Percentiles rank a stretch among this genome's conserved stretches.
phyloP scores from a whole-genome alignment of 1,140 invertebrate genomes.

The Holotrichia oblita region DNA sequence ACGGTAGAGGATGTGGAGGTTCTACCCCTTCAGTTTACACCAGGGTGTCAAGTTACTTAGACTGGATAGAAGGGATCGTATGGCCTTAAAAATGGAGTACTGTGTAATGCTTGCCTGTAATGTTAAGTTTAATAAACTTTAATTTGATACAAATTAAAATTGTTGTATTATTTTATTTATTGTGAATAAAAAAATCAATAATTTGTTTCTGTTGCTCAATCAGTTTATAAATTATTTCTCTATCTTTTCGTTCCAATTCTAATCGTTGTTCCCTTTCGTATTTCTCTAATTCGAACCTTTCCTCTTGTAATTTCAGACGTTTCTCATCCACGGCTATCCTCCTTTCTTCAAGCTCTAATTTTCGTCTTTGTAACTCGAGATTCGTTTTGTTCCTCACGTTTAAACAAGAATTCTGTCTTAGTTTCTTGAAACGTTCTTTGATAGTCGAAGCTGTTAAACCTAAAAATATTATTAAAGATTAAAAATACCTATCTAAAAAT shows the following conservation, averaged over 20 bases:
- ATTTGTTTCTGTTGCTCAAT: background rate
- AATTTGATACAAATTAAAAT: background rate
- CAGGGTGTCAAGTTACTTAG: slow-evolving; percentile 68
- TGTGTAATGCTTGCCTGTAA: slow-evolving; percentile 6
- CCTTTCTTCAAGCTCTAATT: too few species aligned
- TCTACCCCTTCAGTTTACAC: slow-evolving; percentile 71
- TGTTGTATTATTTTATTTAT: background rate
- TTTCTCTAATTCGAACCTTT: background rate
- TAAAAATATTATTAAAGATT: too few species aligned
- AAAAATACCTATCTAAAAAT: too few species aligned
- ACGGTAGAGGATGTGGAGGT: slow-evolving; percentile 66
- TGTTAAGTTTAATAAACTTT: slow-evolving; percentile 32
- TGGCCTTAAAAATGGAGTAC: slow-evolving; percentile 59
- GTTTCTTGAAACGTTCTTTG: too few species aligned
- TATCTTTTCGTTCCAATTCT: too few species aligned
- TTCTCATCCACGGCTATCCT: too few species aligned
- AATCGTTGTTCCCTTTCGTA: background rate
- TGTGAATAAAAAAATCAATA: background rate
- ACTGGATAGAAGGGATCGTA: slow-evolving; percentile 72
- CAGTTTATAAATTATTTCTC: too few species aligned
- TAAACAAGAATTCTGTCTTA: too few species aligned
- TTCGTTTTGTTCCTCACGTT: too few species aligned
- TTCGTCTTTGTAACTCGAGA: too few species aligned
- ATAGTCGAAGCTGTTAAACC: too few species aligned
- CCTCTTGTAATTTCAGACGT: too few species aligned